phyloP scores from a whole-genome alignment of 1,140 invertebrate genomes.

The Drosophila suzukii region DNA sequence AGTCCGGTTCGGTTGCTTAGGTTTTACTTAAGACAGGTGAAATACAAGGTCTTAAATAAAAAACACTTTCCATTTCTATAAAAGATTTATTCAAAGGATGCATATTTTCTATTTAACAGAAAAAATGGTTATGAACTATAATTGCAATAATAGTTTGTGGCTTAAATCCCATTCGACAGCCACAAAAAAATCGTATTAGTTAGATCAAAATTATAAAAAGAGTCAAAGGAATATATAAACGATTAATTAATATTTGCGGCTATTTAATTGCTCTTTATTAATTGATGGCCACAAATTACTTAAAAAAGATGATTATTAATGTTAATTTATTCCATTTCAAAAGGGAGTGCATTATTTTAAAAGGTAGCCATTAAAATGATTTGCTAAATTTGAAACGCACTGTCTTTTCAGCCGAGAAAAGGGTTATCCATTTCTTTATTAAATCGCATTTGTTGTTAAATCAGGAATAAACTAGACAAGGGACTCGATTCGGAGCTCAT shows the following conservation, averaged over 20 bases:
- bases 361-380: neutral
- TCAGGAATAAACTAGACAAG: conserved; percentile 55
- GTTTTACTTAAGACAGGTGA: neutral
- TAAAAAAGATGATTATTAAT: neutral
- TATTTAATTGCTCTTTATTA: neutral
- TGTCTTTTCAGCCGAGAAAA: conserved; percentile 34
- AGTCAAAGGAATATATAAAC: neutral
- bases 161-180: neutral
- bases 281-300: neutral
- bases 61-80: neutral
- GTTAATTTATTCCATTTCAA: neutral
- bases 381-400: conserved; percentile 5
- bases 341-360: too few relatives aligned
- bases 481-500: conserved; percentile 25
- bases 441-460: conserved; percentile 76
- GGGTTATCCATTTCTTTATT: conserved; percentile 72
- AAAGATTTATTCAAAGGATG: too few relatives aligned
- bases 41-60: neutral
- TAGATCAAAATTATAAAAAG: neutral
- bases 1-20: conserved; percentile 23
- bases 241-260: neutral
- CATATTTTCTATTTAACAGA: too few relatives aligned
- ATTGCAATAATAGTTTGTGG: neutral
- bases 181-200: neutral
- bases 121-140: neutral